phyloP scores from a whole-genome alignment of 2,797 vertebrate species.

The Apodemus agrarius region DNA sequence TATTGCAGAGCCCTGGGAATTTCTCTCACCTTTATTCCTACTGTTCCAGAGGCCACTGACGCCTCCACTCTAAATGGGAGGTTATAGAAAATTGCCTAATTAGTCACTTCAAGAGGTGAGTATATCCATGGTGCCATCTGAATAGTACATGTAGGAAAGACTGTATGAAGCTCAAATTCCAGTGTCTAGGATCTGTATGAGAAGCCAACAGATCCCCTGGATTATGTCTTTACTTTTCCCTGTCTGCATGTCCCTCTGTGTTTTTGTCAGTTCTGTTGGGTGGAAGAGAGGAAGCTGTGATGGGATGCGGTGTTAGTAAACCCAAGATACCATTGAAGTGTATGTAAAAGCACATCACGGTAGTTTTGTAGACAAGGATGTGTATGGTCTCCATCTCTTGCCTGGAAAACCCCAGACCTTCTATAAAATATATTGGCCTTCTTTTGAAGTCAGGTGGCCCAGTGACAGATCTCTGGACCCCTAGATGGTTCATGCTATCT shows the following conservation, averaged over 20 bases:
- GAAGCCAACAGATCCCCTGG: background rate
- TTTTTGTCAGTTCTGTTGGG: background rate
- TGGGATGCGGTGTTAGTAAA: background rate
- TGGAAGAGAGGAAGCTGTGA: background rate
- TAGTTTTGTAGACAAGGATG: background rate
- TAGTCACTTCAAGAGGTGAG: background rate
- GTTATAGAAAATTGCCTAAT: background rate
- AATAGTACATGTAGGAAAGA: background rate
- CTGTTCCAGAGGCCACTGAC: background rate
- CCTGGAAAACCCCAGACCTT: background rate
- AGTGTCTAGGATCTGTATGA: background rate
- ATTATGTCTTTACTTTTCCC: background rate
- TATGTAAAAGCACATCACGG: background rate
- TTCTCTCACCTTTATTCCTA: background rate
- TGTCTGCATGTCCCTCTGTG: background rate
- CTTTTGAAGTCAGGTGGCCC: background rate
- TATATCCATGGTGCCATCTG: background rate
- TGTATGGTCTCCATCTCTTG: background rate
- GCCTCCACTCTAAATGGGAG: background rate
- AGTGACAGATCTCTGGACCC: background rate
- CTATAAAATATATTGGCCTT: background rate
- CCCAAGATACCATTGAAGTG: background rate
- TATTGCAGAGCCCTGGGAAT: background rate
- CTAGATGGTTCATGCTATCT: background rate
- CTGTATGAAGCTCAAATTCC: background rate